phyloP scores from a whole-genome alignment of 1,140 invertebrate genomes.

The Ceratosolen fusciceps region DNA sequence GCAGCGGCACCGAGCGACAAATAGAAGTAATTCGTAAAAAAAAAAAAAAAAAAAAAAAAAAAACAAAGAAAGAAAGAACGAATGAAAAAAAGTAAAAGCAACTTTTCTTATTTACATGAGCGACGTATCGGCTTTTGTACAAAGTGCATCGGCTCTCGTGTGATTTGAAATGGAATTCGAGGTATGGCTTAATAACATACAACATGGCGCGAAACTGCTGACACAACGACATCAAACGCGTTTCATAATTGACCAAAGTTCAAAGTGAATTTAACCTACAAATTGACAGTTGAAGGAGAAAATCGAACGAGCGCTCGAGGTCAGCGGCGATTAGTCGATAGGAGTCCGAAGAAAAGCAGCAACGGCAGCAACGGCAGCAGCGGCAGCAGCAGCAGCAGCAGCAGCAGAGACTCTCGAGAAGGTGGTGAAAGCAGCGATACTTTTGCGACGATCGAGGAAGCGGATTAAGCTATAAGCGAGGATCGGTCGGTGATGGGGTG shows the following conservation, averaged over 20 bases:
- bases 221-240: not conserved
- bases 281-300: not conserved
- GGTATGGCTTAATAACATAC: not conserved
- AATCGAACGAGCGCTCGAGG: not conserved
- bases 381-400: no score
- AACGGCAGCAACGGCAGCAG: not conserved
- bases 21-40: no score
- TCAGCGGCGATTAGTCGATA: not conserved
- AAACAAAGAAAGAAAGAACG: no score
- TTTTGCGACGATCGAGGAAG: no score
- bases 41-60: no score
- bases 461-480: no score
- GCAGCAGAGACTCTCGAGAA: no score
- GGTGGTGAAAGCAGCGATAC: no score
- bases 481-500: no score
- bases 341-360: not conserved
- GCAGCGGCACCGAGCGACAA: no score
- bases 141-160: not conserved
- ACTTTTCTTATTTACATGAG: not conserved
- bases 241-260: not conserved
- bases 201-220: not conserved
- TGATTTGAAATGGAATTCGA: not conserved
- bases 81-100: no score
- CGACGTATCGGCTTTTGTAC: not conserved
- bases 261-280: not conserved